A percentile compares a stretch with the other conserved stretches of the same genome.
Conservation (phyloP, 2,888 invertebrate species). For the Coenonympha glycerion region DNA sequence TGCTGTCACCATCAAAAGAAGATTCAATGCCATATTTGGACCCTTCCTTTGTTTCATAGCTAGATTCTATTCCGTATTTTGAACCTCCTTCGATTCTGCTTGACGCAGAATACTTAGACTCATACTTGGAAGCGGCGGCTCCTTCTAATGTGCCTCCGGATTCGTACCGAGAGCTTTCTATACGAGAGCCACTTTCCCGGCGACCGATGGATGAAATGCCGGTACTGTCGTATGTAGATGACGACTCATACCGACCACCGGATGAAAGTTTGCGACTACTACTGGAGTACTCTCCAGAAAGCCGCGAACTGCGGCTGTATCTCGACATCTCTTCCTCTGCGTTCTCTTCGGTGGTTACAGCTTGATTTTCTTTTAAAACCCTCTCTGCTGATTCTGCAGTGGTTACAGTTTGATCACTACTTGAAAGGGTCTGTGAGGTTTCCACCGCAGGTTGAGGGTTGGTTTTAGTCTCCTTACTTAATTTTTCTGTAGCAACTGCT, state of each 20-base stretch:
- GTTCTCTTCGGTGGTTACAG: conserved; percentile 57
- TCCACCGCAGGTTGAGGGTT: not conserved
- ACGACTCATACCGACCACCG: conserved; percentile 60
- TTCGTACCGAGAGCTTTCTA: conserved; percentile 52
- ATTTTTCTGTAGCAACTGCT: conserved; percentile 1
- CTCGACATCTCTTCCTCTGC: conserved; percentile 74
- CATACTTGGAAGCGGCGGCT: conserved; percentile 50
- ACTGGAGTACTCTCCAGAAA: conserved; percentile 75
- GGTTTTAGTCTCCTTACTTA: not conserved
- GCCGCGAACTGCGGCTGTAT: conserved; percentile 78
- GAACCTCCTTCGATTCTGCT: conserved; percentile 34
- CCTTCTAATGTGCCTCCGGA: conserved; percentile 52
- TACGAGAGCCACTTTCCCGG: conserved; percentile 58
- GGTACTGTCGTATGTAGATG: conserved; percentile 49
- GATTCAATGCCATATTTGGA: conserved; percentile 42
- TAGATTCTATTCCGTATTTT: conserved; percentile 43
- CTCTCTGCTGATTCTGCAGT: conserved; percentile 19
- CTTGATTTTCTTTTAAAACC: conserved; percentile 46
- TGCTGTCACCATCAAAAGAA: conserved; percentile 42
- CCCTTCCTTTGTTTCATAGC: conserved; percentile 37
- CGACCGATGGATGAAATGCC: conserved; percentile 54
- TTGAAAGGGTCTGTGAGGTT: not conserved
- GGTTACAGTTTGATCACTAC: conserved; percentile 32
- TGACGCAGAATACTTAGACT: conserved; percentile 58
- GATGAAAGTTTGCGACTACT: conserved; percentile 55